Evolutionary conservation across 1,140 invertebrate species (phyloP), one percentile per base, ranked within the genome.

Genomic region (Oreohelix idahoensis): DNA sequence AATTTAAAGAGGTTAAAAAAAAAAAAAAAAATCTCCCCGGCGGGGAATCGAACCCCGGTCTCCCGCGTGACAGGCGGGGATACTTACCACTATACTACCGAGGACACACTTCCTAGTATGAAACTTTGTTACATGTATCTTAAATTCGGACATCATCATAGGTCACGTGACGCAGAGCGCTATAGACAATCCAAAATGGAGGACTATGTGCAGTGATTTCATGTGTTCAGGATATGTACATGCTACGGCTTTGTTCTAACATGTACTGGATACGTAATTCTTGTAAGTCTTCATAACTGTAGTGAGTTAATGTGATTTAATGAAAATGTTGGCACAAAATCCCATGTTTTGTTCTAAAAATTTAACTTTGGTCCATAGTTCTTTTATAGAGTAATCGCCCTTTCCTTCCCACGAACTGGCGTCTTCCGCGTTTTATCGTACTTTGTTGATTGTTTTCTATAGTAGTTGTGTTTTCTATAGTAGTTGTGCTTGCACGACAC

Each of bases 151-250:
- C n/a, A n/a, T n/a, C n/a, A n/a, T n/a, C n/a, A n/a, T n/a, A n/a
- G 2, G 53, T 58, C 53, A 58, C 53, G 53, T 58, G 53, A 58
- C 26, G 5, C 26, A 15, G 26, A n/a, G 53, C 15, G 53, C 53
- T 58, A 8, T 66, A 13, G 63, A 35, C 63, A 66, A 32, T 66
- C 63, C 63, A 66, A 66, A 66, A 66, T 66, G 63, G 63, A 66
- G 63, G 63, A 66, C 5, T 32, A 20, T 66, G n/a, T 66, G 29
- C 29, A 1, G n/a, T 66, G n/a, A 35, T 32, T 66, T 66, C 11
- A 17, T 8, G 29, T 66, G 5, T 66, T 32, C n/a, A 66, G n/a
- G 20, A 66, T 66, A 17, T 15, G 29, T 29, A 66, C 63, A 32
- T 8, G 20, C 32, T 35, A n/a, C 8, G 20, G 20, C 17, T 8